Evolutionary conservation across 2,888 invertebrate genomes (phyloP).

Genomic region (Strigamia maritima): DNA sequence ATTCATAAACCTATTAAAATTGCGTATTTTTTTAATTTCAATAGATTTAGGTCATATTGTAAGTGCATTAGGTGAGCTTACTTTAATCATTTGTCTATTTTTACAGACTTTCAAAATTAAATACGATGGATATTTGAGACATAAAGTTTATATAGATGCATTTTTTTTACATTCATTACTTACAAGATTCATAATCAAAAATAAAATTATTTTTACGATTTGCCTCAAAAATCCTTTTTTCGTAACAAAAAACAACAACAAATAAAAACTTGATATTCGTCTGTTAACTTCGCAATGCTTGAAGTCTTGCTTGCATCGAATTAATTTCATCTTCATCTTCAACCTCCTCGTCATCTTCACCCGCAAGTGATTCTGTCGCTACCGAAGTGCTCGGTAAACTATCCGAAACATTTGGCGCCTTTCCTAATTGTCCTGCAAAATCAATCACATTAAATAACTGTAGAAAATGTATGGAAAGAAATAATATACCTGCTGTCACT

Average conservation of each 20-base stretch:
- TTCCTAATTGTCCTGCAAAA: constrained; percentile 70
- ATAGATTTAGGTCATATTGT: background rate
- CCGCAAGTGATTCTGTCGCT: constrained; percentile 59
- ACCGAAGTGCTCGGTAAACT: constrained; percentile 55
- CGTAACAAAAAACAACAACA: background rate
- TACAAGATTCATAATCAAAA: constrained; percentile 34
- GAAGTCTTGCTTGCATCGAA: constrained; percentile 84
- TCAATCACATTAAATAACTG: background rate
- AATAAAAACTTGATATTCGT: background rate
- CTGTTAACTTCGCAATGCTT: constrained; percentile 77
- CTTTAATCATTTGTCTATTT: background rate
- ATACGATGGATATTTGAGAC: background rate
- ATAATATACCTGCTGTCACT: constrained; percentile 66
- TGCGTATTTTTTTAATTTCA: background rate
- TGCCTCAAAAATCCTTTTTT: background rate
- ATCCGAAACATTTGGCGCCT: constrained; percentile 70
- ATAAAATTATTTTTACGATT: background rate
- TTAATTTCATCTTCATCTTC: constrained; percentile 76
- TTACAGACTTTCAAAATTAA: background rate
- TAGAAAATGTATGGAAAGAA: background rate
- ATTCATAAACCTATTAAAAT: too few species aligned
- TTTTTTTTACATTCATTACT: background rate
- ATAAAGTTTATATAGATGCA: constrained; percentile 1
- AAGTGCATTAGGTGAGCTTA: background rate
- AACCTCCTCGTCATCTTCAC: constrained; percentile 53